Conservation (phyloP, 2,888 invertebrate species). For the Spilarctia lutea region DNA sequence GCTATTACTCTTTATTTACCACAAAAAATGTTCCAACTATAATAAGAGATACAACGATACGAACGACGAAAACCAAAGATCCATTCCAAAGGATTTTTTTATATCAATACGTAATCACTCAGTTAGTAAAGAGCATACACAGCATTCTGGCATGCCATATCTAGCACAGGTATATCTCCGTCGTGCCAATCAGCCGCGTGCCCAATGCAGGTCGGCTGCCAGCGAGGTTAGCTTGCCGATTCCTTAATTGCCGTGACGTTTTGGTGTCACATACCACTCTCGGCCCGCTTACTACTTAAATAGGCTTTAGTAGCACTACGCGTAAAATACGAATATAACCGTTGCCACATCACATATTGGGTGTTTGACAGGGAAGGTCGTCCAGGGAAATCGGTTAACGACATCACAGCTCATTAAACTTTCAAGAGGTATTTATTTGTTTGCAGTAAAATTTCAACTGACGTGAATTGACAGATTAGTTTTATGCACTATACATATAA, state of each 20-base stretch:
- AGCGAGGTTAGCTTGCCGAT: conserved; percentile 86
- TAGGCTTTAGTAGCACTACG: conserved; percentile 56
- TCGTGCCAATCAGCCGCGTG: conserved; percentile 80
- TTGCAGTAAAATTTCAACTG: conserved; percentile 32
- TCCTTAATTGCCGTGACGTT: conserved; percentile 87
- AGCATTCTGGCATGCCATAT: conserved; percentile 36
- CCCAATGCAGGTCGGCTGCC: conserved; percentile 79
- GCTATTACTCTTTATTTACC: neutral
- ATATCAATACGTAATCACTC: neutral
- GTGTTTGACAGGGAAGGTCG: conserved; percentile 41
- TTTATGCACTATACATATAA: neutral
- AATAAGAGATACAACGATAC: too few relatives aligned
- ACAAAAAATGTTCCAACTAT: neutral
- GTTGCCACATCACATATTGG: conserved; percentile 58
- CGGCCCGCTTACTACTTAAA: conserved; percentile 70
- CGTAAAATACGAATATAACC: conserved; percentile 55
- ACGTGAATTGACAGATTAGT: conserved; percentile 24
- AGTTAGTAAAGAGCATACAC: neutral
- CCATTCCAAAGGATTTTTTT: neutral
- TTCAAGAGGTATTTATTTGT: conserved; percentile 19
- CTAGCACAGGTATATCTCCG: conserved; percentile 44
- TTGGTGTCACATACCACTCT: conserved; percentile 83
- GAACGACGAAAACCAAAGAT: too few relatives aligned
- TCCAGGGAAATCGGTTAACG: conserved; percentile 35
- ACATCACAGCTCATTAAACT: conserved; percentile 40